Evolutionary conservation across 1,140 invertebrate species (phyloP), one percentile per base, ranked within the genome.

Genomic region (Drosophila suzukii): DNA sequence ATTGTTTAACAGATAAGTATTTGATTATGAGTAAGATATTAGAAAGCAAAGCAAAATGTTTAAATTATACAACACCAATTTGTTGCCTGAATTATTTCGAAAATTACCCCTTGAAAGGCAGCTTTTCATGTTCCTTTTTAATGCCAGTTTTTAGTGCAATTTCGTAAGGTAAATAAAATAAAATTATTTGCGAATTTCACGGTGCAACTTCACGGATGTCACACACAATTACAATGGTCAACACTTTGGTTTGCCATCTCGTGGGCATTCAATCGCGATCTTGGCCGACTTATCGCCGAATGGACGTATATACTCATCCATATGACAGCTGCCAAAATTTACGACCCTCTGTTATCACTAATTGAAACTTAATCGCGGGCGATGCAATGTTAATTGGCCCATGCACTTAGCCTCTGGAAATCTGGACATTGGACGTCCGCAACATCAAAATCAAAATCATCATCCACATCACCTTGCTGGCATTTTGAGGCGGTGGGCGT

Each of bases 401-500:
- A 51, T 73, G 70, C 70, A 73, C 70, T 73, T 73, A 54, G 68
- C 15, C 58, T 17, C 13, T 30, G 56, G 56, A 34, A n/a, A 15
- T 12, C 32, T 12, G 43, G 17, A 20, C 34, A 13, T 47, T 36
- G 1, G 44, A 62, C 55, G 36, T 47, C 43, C 30, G 46, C 30
- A 51, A 36, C 43, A 49, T 46, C 43, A 24, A 20, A 7, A 46
- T 46, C 17, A 46, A 20, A 7, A 15, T 43, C 39, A 6, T 7
- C 39, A 41, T 41, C 39, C 39, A 41, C 43, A 44, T 65, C 65
- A 83, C 83, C 83, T 82, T 56, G 83, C 57, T 63, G 75, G 60
- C 83, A 79, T 80, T 71, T 83, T 47, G 66, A 30, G 51, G 47
- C 62, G 34, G 55, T 71, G 70, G 78, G 78, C 78, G 82, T 86